Conservation (phyloP, 2,113 vertebrate genomes). For the Syngnathus floridae region DNA sequence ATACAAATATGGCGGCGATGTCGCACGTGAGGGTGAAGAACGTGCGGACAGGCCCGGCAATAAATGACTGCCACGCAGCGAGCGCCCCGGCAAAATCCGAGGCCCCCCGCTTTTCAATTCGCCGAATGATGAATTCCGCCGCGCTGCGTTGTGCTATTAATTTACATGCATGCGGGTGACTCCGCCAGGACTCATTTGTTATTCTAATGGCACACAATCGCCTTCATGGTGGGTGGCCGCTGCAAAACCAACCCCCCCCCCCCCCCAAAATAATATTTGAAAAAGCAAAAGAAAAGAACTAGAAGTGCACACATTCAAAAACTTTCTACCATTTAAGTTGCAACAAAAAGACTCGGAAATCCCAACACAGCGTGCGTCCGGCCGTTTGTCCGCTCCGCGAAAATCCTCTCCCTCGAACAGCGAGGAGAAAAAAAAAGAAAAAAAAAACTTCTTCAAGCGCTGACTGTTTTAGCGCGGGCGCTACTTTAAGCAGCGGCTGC, state of each 20-base stretch:
- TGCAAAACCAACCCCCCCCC: neutral
- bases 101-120: conserved; percentile 59
- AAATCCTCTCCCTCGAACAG: neutral
- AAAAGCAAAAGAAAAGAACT: conserved; percentile 9
- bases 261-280: conserved; percentile 1
- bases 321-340: neutral
- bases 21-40: conserved; percentile 51
- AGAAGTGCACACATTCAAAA: neutral
- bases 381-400: neutral
- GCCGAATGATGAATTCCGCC: conserved; percentile 60
- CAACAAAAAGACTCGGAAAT: conserved; percentile 5
- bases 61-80: conserved; percentile 57
- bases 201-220: conserved; percentile 60
- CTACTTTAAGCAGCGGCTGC: conserved; percentile 52
- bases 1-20: conserved; percentile 23
- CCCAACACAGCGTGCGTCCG: neutral
- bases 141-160: conserved; percentile 62
- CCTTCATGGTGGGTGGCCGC: conserved; percentile 12
- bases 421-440: neutral
- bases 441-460: conserved; percentile 23
- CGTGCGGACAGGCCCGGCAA: conserved; percentile 39
- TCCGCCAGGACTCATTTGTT: conserved; percentile 57
- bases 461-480: conserved; percentile 30
- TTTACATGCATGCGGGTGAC: conserved; percentile 56
- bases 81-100: conserved; percentile 57